Evolutionary conservation across 2,888 invertebrate species (phyloP), one percentile per base, ranked within the genome.

Genomic region (Himalopsyche japonica): DNA sequence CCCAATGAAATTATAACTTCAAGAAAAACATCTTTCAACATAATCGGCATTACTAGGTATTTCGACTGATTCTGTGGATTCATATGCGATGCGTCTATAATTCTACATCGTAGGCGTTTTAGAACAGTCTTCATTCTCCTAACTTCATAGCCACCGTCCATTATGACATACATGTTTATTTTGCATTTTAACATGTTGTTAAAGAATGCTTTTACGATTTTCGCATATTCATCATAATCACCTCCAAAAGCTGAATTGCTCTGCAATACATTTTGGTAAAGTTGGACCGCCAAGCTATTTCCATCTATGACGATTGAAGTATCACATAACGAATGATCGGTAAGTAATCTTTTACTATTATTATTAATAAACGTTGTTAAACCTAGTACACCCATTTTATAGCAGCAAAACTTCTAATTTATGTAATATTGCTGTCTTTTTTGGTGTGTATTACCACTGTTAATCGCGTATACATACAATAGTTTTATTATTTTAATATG

Each of bases 301-400:
- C 97, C 98, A 90, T 98, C 98, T 76, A 98, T 94, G 3, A 97
- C 94, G 20, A 97, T 89, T 87, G 93, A 92, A 20, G 94, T 93
- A 88, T 96, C 93, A 87, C 95, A 94, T 10, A 97, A 91, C 86
- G 94, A 91, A 88, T 93, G 93, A 10, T 93, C 89, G 88, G 94
- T 92, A 77, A 97, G 91, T 88, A 95, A 80, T 37, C 48, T 96
- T 57, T 91, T 90, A 37, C 95, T 93, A 88, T 94, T 93, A 86
- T 92, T 92, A 47, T 94, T 93, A 86, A 97, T 95, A 88, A 94
- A 97, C 0, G 96, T 95, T 18, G 97, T 97, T 84, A 98, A 91
- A 57, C 98, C 98, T 82, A 94, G 93, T 7, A 98, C 95, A 12
- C 98, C 98, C 98, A 98, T 96, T 86, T 87, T 90, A 2, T 15